Evolutionary conservation across 2,888 invertebrate species (phyloP), one percentile per base, ranked within the genome.

Genomic region (Aelia acuminata): DNA sequence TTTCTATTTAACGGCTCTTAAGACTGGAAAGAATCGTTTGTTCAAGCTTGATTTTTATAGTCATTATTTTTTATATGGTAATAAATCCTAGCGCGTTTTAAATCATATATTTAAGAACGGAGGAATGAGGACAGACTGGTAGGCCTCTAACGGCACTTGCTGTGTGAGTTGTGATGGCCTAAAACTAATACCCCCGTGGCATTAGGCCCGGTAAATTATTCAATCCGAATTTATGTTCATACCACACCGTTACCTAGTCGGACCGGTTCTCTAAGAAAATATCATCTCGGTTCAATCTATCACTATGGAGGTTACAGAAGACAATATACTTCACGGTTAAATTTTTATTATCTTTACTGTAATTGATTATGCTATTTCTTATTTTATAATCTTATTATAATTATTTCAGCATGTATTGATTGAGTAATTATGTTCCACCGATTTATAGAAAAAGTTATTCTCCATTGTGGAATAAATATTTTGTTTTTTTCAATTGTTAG

Each of bases 201-300:
- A 70, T 70, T 18, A 7, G 31, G 63, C 35, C 63, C 63, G 35
- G 63, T 70, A 35, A 70, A 70, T 70, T 70, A 70, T 70, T 70
- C 63, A 70, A 70, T 70, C 63, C 63, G 7, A 70, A 70, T 70
- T 70, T 70, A 70, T 70, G 63, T 70, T 70, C 31, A 35, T 70
- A 70, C 18, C 35, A 35, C 63, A 70, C 63, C 63, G 63, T 70
- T 70, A 70, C 35, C 13, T 18, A 35, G 35, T 15, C 0, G 57
- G 15, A 70, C 63, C 63, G 35, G 63, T 70, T 70, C 35, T 20
- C 3, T 70, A 26, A 5, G 63, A 18, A 63, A 31, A 63, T 70
- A 57, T 57, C 26, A 70, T 35, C 63, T 63, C 15, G 31, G 31
- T 2, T 26, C 13, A 31, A 63, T 63, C 13, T 63, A 63, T 63